Conservation (phyloP, 2,113 vertebrate species). For the Arenaria interpres region DNA sequence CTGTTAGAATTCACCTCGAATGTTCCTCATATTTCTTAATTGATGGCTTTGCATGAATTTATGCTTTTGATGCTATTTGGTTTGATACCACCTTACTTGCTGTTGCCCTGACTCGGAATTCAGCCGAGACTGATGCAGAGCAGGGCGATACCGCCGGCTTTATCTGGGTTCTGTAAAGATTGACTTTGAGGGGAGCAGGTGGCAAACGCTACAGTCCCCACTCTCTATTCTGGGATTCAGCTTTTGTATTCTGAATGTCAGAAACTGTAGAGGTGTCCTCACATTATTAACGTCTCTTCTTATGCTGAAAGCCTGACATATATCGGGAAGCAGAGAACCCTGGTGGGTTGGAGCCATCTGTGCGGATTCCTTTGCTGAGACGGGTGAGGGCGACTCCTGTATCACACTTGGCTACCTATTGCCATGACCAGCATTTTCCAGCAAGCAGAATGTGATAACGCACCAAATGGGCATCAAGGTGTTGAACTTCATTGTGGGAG, state of each 20-base stretch:
- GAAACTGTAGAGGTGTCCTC: background rate
- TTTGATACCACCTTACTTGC: background rate
- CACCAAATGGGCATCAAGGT: background rate
- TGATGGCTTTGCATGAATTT: background rate
- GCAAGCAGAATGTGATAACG: background rate
- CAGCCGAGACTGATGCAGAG: background rate
- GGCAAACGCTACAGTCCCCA: background rate
- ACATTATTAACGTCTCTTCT: background rate
- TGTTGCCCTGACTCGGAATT: background rate
- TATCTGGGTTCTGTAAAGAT: background rate
- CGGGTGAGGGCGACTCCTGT: background rate
- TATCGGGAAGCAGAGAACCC: background rate
- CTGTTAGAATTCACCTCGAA: background rate
- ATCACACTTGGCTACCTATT: background rate
- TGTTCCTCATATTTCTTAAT: background rate
- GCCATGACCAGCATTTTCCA: background rate
- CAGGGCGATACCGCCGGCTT: rapidly evolving
- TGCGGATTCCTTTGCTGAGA: background rate
- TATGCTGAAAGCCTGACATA: background rate
- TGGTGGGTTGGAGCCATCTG: background rate
- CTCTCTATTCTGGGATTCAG: background rate
- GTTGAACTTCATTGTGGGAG: background rate
- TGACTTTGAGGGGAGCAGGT: background rate
- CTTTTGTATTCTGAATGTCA: background rate
- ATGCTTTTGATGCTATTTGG: background rate